Conservation (phyloP, 1,140 invertebrate genomes). For the Aphaenogaster floridana region DNA sequence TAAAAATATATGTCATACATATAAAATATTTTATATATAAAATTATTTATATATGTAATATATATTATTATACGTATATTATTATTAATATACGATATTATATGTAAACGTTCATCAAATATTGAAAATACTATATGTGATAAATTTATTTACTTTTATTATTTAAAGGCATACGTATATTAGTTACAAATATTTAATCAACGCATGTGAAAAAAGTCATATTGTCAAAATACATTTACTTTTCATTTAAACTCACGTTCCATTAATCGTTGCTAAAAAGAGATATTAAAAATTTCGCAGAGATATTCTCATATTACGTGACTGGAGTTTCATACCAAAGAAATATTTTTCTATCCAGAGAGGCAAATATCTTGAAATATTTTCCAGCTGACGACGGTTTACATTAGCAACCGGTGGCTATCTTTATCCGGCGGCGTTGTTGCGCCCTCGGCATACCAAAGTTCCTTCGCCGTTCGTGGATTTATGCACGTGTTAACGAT, state of each 20-base stretch:
- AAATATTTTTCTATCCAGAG: conserved; percentile 14
- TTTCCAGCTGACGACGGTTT: conserved; percentile 49
- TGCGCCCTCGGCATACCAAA: conserved; percentile 43
- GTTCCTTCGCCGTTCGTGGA: conserved; percentile 38
- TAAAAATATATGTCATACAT: neutral
- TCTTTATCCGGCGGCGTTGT: conserved; percentile 49
- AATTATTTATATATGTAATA: neutral
- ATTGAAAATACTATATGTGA: neutral
- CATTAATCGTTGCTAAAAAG: neutral
- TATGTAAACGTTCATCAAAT: neutral
- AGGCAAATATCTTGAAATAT: conserved; percentile 26
- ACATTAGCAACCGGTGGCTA: conserved; percentile 33
- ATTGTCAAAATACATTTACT: neutral
- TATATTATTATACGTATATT: too few relatives aligned
- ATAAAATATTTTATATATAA: neutral
- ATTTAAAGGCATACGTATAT: neutral
- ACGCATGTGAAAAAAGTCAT: neutral
- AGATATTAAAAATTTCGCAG: conserved; percentile 4
- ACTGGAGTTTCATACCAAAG: neutral
- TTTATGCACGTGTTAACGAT: conserved; percentile 79
- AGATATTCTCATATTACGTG: neutral
- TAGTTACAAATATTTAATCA: neutral
- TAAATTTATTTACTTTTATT: neutral
- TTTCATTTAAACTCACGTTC: neutral
- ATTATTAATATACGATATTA: neutral